Evolutionary conservation across 1,140 invertebrate genomes (phyloP).

Genomic region (Drosophila lowei): DNA sequence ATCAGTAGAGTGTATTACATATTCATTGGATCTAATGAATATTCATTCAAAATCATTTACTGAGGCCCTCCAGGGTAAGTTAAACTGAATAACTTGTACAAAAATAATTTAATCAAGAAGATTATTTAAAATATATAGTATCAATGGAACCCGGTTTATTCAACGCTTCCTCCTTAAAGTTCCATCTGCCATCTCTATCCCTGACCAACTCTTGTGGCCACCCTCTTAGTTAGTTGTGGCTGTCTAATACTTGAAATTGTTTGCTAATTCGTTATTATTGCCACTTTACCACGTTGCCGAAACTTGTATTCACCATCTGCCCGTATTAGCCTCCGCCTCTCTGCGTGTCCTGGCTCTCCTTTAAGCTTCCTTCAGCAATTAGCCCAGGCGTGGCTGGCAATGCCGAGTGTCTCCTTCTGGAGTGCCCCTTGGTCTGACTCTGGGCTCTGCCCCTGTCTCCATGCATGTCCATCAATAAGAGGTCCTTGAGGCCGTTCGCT

Average conservation of each 20-base stretch:
- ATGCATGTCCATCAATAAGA: conserved; percentile 68
- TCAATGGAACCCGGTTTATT: no score
- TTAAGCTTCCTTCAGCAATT: conserved; percentile 47
- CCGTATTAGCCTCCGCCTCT: no score
- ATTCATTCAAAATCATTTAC: no score
- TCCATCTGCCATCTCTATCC: background rate
- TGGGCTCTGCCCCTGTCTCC: conserved; percentile 1
- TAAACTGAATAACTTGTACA: no score
- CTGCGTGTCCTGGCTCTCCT: background rate
- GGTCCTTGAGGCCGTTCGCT: conserved; percentile 36
- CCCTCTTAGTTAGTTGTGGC: conserved; percentile 42
- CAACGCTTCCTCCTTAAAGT: background rate
- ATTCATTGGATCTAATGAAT: no score
- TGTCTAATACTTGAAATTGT: conserved; percentile 63
- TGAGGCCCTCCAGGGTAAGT: no score
- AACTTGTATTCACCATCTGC: conserved; percentile 1
- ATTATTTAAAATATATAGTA: no score
- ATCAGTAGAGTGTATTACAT: no score
- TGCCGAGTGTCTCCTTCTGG: conserved; percentile 21
- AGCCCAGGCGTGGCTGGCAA: conserved; percentile 24
- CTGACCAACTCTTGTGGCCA: conserved; percentile 19
- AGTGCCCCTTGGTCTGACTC: conserved; percentile 6
- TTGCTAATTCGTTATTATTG: conserved; percentile 78
- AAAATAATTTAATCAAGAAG: no score
- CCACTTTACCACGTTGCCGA: conserved; percentile 40